A percentile compares a stretch with the other conserved stretches of the same genome.
Conservation (phyloP, 2,113 vertebrate species). For the Misgurnus anguillicaudatus region DNA sequence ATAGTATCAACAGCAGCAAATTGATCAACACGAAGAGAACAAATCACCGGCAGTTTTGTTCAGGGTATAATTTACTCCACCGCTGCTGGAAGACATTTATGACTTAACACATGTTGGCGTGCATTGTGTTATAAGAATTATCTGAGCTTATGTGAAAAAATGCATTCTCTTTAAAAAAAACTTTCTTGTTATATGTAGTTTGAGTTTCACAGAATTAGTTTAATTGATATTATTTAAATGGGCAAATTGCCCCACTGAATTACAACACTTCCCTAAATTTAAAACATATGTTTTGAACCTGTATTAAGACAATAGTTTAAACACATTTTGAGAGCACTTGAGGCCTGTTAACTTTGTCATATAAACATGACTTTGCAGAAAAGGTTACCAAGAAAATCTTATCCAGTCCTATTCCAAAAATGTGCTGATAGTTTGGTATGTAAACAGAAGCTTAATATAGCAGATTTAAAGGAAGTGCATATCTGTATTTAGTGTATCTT, state of each 20-base stretch:
- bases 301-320: too few species aligned
- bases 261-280: too few species aligned
- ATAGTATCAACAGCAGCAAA: not conserved
- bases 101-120: not conserved
- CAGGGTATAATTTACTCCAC: not conserved
- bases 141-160: not conserved
- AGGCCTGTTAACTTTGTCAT: too few species aligned
- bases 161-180: too few species aligned
- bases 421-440: conserved; percentile 26
- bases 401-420: not conserved
- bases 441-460: not conserved
- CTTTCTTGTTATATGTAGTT: too few species aligned
- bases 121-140: not conserved
- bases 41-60: not conserved
- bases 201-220: too few species aligned
- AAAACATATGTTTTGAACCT: too few species aligned
- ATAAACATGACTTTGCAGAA: conserved; percentile 7
- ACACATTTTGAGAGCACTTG: too few species aligned
- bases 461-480: conserved; percentile 11
- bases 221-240: too few species aligned
- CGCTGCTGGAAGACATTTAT: not conserved
- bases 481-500: not conserved
- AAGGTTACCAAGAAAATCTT: not conserved
- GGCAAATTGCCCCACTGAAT: too few species aligned
- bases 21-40: not conserved